A percentile compares a stretch with the other conserved stretches of the same genome.
phyloP scores from a whole-genome alignment of 2,888 invertebrate genomes.

The Cinara cedri region DNA sequence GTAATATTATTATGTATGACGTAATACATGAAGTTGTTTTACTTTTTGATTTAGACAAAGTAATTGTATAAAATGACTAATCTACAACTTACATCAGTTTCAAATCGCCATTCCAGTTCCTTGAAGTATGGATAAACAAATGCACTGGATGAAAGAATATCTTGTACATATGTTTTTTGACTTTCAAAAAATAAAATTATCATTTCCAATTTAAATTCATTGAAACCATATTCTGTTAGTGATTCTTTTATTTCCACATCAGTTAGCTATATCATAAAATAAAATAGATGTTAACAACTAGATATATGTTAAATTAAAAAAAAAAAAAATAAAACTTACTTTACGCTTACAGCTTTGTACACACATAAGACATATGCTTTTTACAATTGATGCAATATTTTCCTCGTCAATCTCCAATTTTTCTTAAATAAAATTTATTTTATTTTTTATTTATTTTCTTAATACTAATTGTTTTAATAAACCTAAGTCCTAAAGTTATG shows the following conservation, averaged over 20 bases:
- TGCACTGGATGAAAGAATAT: conserved; percentile 48
- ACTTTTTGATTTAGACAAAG: neutral
- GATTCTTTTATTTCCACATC: conserved; percentile 49
- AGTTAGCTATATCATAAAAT: conserved; percentile 28
- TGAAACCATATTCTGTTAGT: conserved; percentile 39
- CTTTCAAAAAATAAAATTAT: conserved; percentile 49
- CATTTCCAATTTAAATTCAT: conserved; percentile 38
- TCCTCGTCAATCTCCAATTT: conserved; percentile 40
- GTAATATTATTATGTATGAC: neutral
- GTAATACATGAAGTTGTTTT: neutral
- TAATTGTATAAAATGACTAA: neutral
- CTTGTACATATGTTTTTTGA: conserved; percentile 36
- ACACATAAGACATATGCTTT: conserved; percentile 52
- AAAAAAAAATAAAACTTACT: conserved; percentile 3
- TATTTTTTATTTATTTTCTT: neutral
- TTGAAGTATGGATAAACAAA: conserved; percentile 54
- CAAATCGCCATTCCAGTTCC: conserved; percentile 58
- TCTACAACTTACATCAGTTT: conserved; percentile 53
- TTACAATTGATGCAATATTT: conserved; percentile 33
- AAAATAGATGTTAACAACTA: conserved; percentile 1
- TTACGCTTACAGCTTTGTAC: conserved; percentile 50
- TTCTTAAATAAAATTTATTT: conserved; percentile 18
- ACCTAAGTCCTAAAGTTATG: too few species aligned
- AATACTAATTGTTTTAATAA: too few species aligned
- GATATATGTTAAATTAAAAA: neutral